Base-by-base conservation (phyloP, 2,888 invertebrate species). In the Encarsia formosa region DNA sequence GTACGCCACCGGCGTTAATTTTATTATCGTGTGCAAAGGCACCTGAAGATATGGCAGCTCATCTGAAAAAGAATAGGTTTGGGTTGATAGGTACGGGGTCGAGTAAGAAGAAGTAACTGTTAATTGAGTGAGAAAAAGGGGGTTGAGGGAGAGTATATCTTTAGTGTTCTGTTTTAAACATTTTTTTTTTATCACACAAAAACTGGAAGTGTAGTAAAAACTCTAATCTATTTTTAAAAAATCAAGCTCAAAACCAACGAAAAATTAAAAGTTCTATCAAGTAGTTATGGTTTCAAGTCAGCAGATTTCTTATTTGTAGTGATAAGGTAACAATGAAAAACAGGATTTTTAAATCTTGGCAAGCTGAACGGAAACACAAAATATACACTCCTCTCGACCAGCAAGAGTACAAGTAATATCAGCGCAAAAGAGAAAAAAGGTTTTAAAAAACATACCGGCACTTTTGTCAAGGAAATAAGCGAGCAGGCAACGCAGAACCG, bases 391-490 rank as follows among this genome's bases (percentile, higher is more conserved):
- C 24, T n/a, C 41, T 49, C 15, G 1, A 8, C n/a, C 34, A 29
- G 24, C 23, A 18, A 23, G 31, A n/a, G 23, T n/a, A 4, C 34
- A 34, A 34, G n/a, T 5, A 5, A 34, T 29, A 29, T 9, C 29
- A 38, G 11, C n/a, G n/a, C n/a, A n/a, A n/a, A 4, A 24, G 11
- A 24, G 15, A 23, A 23, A 15, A 2, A 9, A 22, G 22, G 4
- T 20, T 5, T 2, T 9, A 16, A 13, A 9, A 22, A 16, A 47
- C 52, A 24, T 65, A 91, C 93, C 92, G 53, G 91, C 88, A 34
- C 87, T 87, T 75, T 95, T 97, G 73, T 99, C 97, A 64, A 97
- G 79, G 77, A 99, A 99, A 77, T 99, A 99, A 0, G 98, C 98
- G 50, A 99, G 82, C 32, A 99, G 81, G 71, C 98, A 99, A 34